A percentile compares a stretch with the other conserved stretches of the same genome.
These are phyloP conservation scores for Amphiprion ocellaris DNA, from an alignment of 2,113 vertebrate genomes.

Conservation along the genomic window DNA sequence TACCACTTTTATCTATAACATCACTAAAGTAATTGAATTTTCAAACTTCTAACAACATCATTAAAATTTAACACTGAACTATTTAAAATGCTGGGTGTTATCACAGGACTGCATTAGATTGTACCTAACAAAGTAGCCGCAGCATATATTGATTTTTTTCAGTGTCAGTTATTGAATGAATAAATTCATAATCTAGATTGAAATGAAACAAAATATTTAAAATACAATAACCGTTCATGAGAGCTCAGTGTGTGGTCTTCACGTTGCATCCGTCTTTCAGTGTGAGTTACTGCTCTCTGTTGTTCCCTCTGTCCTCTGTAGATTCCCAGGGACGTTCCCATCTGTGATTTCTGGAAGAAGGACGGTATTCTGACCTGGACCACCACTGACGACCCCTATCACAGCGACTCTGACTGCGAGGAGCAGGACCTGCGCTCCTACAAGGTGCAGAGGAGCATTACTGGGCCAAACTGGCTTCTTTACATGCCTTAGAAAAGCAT, in stretches of 20 bases:
- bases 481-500: neutral
- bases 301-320: constrained; percentile 17
- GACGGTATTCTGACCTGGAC: constrained; percentile 75
- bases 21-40: too few species aligned
- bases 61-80: too few species aligned
- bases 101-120: too few species aligned
- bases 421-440: constrained; percentile 80
- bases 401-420: constrained; percentile 88
- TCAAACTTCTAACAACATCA: too few species aligned
- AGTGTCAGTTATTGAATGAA: too few species aligned
- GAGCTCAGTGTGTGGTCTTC: neutral
- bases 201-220: neutral
- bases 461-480: neutral
- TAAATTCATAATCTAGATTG: too few species aligned
- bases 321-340: constrained; percentile 63
- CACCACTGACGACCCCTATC: constrained; percentile 80
- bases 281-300: neutral
- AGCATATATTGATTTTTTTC: too few species aligned
- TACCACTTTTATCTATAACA: too few species aligned
- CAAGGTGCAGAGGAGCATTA: constrained; percentile 83
- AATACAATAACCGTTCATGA: neutral
- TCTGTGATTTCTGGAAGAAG: constrained; percentile 84
- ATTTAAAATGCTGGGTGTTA: too few species aligned
- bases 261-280: too few species aligned
- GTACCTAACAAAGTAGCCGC: too few species aligned